Evolutionary conservation across 2,888 invertebrate species (phyloP), one percentile per base, ranked within the genome.

Genomic region (Rhaphigaster nebulosa): DNA sequence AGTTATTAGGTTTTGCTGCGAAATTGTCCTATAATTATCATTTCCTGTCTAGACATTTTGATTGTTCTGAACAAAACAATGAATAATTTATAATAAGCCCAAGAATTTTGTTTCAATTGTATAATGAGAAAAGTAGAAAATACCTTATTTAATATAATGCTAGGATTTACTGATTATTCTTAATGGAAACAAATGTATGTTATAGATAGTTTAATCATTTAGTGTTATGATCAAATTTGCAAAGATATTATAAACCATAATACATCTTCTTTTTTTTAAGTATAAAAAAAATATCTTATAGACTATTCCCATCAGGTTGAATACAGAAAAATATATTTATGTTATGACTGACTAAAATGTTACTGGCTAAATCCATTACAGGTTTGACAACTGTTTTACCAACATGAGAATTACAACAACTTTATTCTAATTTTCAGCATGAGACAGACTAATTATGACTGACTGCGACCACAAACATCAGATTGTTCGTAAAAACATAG

Each of bases 381-480:
- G 65, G 41, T 26, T 80, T 80, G 80, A 84, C 84, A 84, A 84
- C 41, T n/a, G 15, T 45, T 84, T n/a, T 50, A 84, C 45, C 15
- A 45, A 84, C 84, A 76, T 84, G 26, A 45, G 41, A 84, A 84
- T 50, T 84, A 84, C 45, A 84, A 45, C 45, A 65, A 88, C 88
- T 88, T 60, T 89, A 89, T 89, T 76, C 76, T 89, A n/a, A 76
- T 89, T 88, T 89, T 89, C 89, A 89, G 89, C 41, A n/a, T 89
- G 89, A 89, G 89, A 89, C 89, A 29, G 89, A 89, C 89, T 89
- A 84, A 84, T 84, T 76, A 70, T 89, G 89, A 89, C 89, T 89
- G 89, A 89, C 89, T 76, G 76, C 70, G 26, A 76, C 76, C 29
- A 60, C 60, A 89, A 26, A 89, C 56, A 41, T 89, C 70, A 76